phyloP scores from a whole-genome alignment of 2,888 invertebrate genomes.

The Parasteatoda lunata region DNA sequence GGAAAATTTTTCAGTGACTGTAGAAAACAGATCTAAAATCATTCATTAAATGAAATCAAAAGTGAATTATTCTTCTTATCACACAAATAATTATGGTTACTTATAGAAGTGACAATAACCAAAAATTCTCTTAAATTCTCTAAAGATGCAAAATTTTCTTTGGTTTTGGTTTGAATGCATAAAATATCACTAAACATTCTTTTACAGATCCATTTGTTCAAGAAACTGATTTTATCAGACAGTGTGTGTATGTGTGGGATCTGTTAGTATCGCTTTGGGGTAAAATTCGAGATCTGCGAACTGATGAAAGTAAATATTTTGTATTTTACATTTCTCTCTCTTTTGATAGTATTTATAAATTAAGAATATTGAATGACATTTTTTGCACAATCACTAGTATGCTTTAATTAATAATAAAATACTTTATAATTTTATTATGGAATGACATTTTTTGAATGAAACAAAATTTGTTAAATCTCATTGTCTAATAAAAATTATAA shows the following conservation, averaged over 20 bases:
- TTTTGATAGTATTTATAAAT: too few relatives aligned
- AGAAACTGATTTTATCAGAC: conserved; percentile 57
- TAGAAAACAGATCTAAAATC: not conserved
- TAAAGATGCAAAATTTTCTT: not conserved
- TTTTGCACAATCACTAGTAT: too few relatives aligned
- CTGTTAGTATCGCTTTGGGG: conserved; percentile 91
- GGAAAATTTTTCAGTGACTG: not conserved
- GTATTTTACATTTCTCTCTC: not conserved
- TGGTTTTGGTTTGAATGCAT: not conserved
- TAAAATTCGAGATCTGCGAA: conserved; percentile 80
- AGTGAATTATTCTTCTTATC: too few relatives aligned
- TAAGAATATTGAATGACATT: too few relatives aligned
- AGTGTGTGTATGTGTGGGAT: conserved; percentile 71
- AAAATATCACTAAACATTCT: not conserved
- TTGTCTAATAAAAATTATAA: too few relatives aligned
- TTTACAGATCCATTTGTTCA: conserved; percentile 40
- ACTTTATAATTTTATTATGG: too few relatives aligned
- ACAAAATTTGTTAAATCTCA: too few relatives aligned
- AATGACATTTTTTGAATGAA: too few relatives aligned
- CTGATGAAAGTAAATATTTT: conserved; percentile 61
- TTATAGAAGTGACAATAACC: too few relatives aligned
- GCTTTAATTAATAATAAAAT: too few relatives aligned
- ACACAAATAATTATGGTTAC: too few relatives aligned
- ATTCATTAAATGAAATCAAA: too few relatives aligned
- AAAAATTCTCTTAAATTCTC: not conserved